Percentiles rank a stretch among this genome's conserved stretches.
Conservation (phyloP, 2,797 vertebrate species). For the Labroides dimidiatus region DNA sequence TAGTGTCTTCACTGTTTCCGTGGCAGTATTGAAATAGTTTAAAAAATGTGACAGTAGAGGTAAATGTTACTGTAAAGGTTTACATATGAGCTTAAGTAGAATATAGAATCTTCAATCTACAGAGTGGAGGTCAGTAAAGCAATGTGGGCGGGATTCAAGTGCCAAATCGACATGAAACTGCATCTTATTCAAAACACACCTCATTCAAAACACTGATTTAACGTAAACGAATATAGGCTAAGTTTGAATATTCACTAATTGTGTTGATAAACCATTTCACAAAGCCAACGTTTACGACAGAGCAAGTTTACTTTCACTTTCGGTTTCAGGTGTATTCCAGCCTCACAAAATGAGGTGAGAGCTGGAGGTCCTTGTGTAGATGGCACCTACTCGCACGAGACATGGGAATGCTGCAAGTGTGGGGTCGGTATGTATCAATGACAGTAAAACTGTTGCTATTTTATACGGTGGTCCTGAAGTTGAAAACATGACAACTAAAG, state of each 20-base stretch:
- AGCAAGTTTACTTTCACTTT: slow-evolving; percentile 27
- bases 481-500: too few species aligned
- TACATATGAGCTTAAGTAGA: neutral
- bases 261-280: neutral
- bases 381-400: neutral
- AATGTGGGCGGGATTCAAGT: rapidly evolving
- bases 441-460: too few species aligned
- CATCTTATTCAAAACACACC: too few species aligned
- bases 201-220: too few species aligned
- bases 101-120: too few species aligned
- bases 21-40: too few species aligned
- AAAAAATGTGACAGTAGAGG: neutral
- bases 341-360: too few species aligned
- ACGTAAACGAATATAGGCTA: too few species aligned
- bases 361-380: slow-evolving; percentile 9
- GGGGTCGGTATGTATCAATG: neutral
- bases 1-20: too few species aligned
- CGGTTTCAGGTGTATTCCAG: neutral
- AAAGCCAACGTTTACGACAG: neutral
- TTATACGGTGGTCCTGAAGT: too few species aligned
- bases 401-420: slow-evolving; percentile 50
- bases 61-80: neutral
- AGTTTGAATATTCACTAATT: too few species aligned
- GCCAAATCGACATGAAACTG: neutral
- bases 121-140: too few species aligned